A percentile compares a stretch with the other conserved stretches of the same genome.
These are phyloP conservation scores for Coranthus polyacanthus DNA, from an alignment of 2,797 vertebrate genomes.

Conservation along the genomic window DNA sequence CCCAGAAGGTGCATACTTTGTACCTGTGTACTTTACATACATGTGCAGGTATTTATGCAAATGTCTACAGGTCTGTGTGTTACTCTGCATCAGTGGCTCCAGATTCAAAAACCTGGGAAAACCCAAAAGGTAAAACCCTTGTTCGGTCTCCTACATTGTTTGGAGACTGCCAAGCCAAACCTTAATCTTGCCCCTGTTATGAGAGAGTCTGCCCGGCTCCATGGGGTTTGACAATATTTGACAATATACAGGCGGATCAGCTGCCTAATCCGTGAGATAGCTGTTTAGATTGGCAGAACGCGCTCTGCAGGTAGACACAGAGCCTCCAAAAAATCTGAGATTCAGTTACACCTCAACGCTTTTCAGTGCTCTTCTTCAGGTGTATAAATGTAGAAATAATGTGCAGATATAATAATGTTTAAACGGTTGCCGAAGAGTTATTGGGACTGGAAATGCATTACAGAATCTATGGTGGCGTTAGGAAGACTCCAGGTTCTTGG, in stretches of 20 bases:
- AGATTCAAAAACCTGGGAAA: conserved; percentile 20
- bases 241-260: conserved; percentile 59
- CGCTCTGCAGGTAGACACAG: no score
- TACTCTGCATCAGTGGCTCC: conserved; percentile 18
- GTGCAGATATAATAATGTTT: no score
- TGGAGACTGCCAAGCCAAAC: conserved; percentile 38
- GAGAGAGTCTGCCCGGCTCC: conserved; percentile 50
- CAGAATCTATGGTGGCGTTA: no score
- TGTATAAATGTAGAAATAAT: no score
- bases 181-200: conserved; percentile 49
- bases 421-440: no score
- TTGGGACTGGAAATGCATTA: no score
- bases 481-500: no score
- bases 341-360: no score
- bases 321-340: no score
- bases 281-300: conserved; percentile 47
- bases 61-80: not conserved
- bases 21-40: not conserved
- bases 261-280: conserved; percentile 28
- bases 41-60: conserved; percentile 26
- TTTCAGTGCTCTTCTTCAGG: no score
- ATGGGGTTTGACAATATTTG: conserved; percentile 44
- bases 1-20: no score
- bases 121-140: conserved; percentile 3
- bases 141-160: conserved; percentile 15